Percentiles rank a stretch among this genome's conserved stretches.
phyloP scores from a whole-genome alignment of 2,888 invertebrate species.

The Metalampra italica region DNA sequence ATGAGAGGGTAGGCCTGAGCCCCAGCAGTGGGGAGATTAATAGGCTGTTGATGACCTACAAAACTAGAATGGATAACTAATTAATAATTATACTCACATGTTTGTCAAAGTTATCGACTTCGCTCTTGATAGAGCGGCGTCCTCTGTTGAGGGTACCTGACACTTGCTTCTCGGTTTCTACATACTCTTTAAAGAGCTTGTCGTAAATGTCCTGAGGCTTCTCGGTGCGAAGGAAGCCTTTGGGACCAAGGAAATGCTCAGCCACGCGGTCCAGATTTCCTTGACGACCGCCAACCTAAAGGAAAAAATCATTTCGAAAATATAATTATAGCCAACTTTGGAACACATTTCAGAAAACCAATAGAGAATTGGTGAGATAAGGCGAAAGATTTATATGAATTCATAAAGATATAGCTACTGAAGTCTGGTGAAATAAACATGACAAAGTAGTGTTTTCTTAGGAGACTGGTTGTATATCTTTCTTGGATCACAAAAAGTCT shows the following conservation, averaged over 20 bases:
- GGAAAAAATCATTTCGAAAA: background rate
- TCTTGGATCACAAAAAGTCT: too few relatives aligned
- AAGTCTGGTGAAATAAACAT: too few relatives aligned
- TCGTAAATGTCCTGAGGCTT: slow-evolving; percentile 59
- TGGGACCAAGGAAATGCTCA: slow-evolving; percentile 87
- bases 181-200: slow-evolving; percentile 35
- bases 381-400: too few relatives aligned
- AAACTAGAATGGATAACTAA: too few relatives aligned
- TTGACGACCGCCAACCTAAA: slow-evolving; percentile 82
- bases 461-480: too few relatives aligned
- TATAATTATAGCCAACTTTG: background rate
- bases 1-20: too few relatives aligned
- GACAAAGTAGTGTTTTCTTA: too few relatives aligned
- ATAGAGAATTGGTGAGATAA: too few relatives aligned
- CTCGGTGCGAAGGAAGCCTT: slow-evolving; percentile 77
- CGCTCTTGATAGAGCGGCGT: slow-evolving; percentile 60
- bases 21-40: too few relatives aligned
- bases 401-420: too few relatives aligned
- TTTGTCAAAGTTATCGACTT: slow-evolving; percentile 68
- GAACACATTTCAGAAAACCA: too few relatives aligned
- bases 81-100: slow-evolving; percentile 56
- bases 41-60: too few relatives aligned
- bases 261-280: slow-evolving; percentile 88
- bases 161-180: slow-evolving; percentile 63
- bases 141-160: slow-evolving; percentile 56